A percentile compares a stretch with the other conserved stretches of the same genome.
Conservation (phyloP, 2,797 vertebrate species). For the Lophotriccus pileatus region DNA sequence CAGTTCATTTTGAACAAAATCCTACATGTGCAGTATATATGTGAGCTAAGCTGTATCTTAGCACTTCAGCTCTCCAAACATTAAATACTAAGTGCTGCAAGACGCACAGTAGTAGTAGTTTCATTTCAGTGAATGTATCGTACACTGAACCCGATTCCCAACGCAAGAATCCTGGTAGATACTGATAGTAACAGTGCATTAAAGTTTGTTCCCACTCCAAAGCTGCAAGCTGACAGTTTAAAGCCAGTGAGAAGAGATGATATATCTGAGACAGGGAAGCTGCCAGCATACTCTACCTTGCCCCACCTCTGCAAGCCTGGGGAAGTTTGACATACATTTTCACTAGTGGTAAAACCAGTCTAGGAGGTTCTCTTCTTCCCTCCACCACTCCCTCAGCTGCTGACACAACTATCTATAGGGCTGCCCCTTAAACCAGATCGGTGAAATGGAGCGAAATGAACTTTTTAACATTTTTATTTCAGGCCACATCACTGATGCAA, state of each 20-base stretch:
- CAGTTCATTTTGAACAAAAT: background rate
- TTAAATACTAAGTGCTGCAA: background rate
- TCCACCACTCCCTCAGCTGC: background rate
- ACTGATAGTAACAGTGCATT: background rate
- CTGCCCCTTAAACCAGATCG: background rate
- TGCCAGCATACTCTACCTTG: background rate
- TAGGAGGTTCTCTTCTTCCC: slow-evolving; percentile 9
- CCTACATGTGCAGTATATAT: background rate
- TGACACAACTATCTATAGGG: background rate
- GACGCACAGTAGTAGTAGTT: background rate
- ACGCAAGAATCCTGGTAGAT: background rate
- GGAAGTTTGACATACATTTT: background rate
- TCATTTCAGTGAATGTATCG: background rate
- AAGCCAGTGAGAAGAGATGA: background rate
- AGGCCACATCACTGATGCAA: background rate
- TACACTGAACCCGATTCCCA: background rate
- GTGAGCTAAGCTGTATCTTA: background rate
- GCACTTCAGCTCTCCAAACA: background rate
- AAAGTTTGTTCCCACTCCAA: background rate
- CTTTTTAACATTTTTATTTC: background rate
- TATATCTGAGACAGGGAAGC: background rate
- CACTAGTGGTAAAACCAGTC: slow-evolving; percentile 37
- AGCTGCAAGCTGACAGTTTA: background rate
- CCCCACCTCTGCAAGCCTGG: background rate
- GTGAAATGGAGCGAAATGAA: background rate